phyloP scores from a whole-genome alignment of 2,113 vertebrate species.

The Orthochromis indermauri region DNA sequence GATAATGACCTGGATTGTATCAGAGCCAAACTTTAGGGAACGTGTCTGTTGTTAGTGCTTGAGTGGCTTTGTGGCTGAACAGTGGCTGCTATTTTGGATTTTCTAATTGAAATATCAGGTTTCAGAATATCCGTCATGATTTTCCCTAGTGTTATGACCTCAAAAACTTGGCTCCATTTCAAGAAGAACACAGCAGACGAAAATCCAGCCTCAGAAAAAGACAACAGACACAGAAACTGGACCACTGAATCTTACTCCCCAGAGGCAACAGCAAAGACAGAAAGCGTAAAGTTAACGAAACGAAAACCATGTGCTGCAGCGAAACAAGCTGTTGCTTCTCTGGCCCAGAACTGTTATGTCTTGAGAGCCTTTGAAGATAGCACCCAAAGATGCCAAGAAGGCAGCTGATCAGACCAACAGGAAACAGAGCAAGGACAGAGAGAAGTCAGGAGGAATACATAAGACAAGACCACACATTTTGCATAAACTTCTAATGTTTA shows the following conservation, averaged over 20 bases:
- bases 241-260: neutral
- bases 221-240: neutral
- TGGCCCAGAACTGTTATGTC: conserved; percentile 10
- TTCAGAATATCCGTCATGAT: conserved; percentile 1
- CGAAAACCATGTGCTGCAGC: neutral
- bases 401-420: neutral
- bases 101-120: conserved; percentile 31
- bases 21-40: neutral
- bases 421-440: neutral
- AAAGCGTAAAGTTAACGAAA: neutral
- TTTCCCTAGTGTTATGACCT: conserved; percentile 13
- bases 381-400: neutral
- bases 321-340: neutral
- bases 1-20: neutral
- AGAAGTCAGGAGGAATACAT: neutral
- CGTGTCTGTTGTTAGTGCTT: neutral
- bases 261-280: neutral
- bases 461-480: neutral
- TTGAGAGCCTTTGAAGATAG: neutral
- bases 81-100: conserved; percentile 18
- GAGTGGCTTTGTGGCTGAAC: neutral
- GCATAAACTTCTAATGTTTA: neutral
- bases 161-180: conserved; percentile 22
- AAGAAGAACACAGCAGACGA: neutral
- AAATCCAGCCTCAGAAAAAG: neutral